Percentiles rank a stretch among this genome's conserved stretches.
phyloP scores from a whole-genome alignment of 2,888 invertebrate genomes.

The Heliconius aoede region DNA sequence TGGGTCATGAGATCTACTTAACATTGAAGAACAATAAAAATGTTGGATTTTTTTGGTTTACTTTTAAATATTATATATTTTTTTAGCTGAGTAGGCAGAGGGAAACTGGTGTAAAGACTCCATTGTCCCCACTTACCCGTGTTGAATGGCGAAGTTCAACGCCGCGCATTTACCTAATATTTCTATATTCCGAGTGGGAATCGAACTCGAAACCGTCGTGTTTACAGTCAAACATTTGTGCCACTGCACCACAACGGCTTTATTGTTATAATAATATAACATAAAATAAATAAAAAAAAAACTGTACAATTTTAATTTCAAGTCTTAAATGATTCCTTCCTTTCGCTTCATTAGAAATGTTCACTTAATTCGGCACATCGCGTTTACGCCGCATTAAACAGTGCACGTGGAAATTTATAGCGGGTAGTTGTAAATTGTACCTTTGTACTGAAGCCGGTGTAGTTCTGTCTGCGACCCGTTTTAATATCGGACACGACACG shows the following conservation, averaged over 20 bases:
- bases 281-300: not conserved
- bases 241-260: too few species aligned
- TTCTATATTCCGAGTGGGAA: too few species aligned
- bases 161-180: too few species aligned
- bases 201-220: too few species aligned
- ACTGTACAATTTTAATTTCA: not conserved
- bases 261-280: too few species aligned
- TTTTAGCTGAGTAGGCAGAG: too few species aligned
- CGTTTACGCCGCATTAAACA: slow-evolving; percentile 26
- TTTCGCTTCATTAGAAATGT: slow-evolving; percentile 19
- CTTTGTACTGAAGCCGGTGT: slow-evolving; percentile 17
- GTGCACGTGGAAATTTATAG: slow-evolving; percentile 30
- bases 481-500: slow-evolving; percentile 21
- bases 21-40: not conserved
- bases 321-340: slow-evolving; percentile 13
- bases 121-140: too few species aligned
- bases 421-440: slow-evolving; percentile 33
- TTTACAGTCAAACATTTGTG: too few species aligned
- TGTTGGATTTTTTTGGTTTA: not conserved
- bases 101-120: too few species aligned
- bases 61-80: not conserved
- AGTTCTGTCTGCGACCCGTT: slow-evolving; percentile 29
- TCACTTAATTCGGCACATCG: slow-evolving; percentile 29
- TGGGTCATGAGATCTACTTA: slow-evolving; percentile 2
- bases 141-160: too few species aligned